Evolutionary conservation across 2,797 vertebrate species (phyloP).

Genomic region (Anabacerthia variegaticeps): DNA sequence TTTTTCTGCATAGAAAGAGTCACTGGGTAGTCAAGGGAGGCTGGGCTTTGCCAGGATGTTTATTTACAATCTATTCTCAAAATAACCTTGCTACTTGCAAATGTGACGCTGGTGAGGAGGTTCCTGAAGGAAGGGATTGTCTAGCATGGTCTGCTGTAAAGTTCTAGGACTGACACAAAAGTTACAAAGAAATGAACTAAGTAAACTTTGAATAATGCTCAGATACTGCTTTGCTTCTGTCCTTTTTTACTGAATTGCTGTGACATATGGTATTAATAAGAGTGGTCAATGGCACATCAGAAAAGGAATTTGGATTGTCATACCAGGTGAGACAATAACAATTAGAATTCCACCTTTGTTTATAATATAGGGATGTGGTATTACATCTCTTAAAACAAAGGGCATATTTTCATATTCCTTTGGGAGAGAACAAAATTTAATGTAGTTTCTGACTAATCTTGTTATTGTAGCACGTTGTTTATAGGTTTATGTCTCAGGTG

Average conservation of each 20-base stretch:
- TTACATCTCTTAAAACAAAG: background rate
- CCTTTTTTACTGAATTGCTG: background rate
- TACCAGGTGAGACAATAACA: rapidly evolving
- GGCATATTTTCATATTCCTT: background rate
- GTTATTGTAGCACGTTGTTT: background rate
- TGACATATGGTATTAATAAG: background rate
- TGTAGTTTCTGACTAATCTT: background rate
- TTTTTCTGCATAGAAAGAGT: background rate
- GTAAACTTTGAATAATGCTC: background rate
- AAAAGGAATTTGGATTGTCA: background rate
- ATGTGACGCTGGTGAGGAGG: rapidly evolving
- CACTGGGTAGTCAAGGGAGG: background rate
- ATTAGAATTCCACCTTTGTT: background rate
- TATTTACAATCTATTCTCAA: background rate
- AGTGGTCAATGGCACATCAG: background rate
- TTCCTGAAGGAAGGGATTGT: background rate
- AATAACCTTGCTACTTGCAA: background rate
- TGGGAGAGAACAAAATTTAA: background rate
- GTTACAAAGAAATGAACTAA: background rate
- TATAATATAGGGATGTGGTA: background rate
- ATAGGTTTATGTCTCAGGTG: background rate
- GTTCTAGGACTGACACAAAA: background rate
- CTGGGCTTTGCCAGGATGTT: background rate
- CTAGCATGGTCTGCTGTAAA: background rate
- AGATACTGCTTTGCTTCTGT: background rate